phyloP scores from a whole-genome alignment of 2,888 invertebrate species.

The Frankliniella intonsa region DNA sequence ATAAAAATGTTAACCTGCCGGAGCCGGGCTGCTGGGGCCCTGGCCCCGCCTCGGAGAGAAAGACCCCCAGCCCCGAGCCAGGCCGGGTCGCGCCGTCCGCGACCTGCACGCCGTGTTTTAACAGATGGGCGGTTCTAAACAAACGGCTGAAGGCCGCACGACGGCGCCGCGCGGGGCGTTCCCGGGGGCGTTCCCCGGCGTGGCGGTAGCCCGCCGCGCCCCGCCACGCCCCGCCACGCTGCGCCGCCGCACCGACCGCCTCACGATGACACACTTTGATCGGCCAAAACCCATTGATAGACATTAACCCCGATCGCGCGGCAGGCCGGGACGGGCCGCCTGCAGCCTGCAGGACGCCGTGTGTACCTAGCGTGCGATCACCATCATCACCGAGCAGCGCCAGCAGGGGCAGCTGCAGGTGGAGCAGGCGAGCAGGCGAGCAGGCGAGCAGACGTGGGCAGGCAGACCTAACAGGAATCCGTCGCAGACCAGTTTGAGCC shows the following conservation, averaged over 20 bases:
- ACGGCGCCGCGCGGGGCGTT: neutral
- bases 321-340: no score
- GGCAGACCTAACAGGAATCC: no score
- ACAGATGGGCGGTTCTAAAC: neutral
- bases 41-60: no score
- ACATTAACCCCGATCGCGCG: neutral
- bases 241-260: neutral
- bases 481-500: no score
- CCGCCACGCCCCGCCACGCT: neutral
- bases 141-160: neutral
- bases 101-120: neutral
- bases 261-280: constrained; percentile 21
- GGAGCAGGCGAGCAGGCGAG: no score
- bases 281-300: neutral
- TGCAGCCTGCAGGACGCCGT: neutral
- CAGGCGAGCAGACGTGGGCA: no score
- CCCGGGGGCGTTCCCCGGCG: no score
- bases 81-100: neutral
- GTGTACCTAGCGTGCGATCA: neutral
- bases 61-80: neutral
- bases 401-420: neutral
- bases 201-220: neutral
- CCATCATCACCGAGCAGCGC: neutral
- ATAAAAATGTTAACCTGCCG: no score
- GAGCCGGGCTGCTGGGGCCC: no score